These are phyloP conservation scores for Mellivora capensis DNA, from an alignment of 2,113 vertebrate genomes.

Conservation along the genomic window DNA sequence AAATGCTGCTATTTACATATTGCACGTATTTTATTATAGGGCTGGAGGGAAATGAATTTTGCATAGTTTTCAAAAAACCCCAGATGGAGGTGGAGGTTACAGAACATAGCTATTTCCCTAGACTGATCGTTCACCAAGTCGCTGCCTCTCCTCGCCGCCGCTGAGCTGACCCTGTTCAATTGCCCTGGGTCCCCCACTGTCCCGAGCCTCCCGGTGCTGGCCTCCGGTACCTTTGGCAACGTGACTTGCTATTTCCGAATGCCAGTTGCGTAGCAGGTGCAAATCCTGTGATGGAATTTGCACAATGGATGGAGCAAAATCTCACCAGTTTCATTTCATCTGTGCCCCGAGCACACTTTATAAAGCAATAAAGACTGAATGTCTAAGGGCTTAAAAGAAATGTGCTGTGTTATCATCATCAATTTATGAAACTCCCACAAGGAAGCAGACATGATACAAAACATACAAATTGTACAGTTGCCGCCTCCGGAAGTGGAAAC, in stretches of 20 bases:
- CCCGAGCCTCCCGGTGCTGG: rapidly evolving
- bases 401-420: slow-evolving; percentile 69
- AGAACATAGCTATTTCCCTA: neutral
- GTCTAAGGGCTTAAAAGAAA: slow-evolving; percentile 73
- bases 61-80: slow-evolving; percentile 29
- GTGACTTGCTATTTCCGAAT: neutral
- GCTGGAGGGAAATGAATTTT: slow-evolving; percentile 48
- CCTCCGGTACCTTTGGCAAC: rapidly evolving
- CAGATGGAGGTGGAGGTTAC: neutral
- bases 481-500: slow-evolving; percentile 40
- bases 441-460: slow-evolving; percentile 54
- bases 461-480: slow-evolving; percentile 27
- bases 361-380: slow-evolving; percentile 70
- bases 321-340: slow-evolving; percentile 60
- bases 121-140: neutral
- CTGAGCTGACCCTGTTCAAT: neutral
- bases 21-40: neutral
- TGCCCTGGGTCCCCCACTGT: neutral
- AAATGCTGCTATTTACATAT: slow-evolving; percentile 41
- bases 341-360: slow-evolving; percentile 60
- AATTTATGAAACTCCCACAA: slow-evolving; percentile 72
- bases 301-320: slow-evolving; percentile 23
- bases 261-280: neutral
- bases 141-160: neutral
- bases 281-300: neutral